Conservation (phyloP, 2,888 invertebrate genomes). For the Meandrusa payeni region DNA sequence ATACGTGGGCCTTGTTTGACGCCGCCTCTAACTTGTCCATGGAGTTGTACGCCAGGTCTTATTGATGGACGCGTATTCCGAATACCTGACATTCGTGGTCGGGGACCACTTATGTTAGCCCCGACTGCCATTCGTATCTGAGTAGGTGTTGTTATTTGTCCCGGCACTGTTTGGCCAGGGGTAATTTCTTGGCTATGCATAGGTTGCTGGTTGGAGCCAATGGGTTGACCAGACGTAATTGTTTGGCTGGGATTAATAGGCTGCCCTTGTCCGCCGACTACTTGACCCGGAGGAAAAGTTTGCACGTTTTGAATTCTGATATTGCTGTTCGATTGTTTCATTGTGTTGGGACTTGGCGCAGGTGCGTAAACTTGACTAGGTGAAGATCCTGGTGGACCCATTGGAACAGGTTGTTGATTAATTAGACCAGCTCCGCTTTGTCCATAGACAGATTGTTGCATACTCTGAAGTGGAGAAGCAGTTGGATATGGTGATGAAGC, state of each 20-base stretch:
- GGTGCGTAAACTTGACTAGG: constrained; percentile 48
- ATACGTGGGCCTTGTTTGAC: constrained; percentile 54
- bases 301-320: constrained; percentile 70
- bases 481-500: constrained; percentile 53
- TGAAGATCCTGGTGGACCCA: constrained; percentile 48
- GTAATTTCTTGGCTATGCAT: constrained; percentile 21
- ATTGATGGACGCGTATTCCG: constrained; percentile 58
- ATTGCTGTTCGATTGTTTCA: constrained; percentile 52
- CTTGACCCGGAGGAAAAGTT: constrained; percentile 61
- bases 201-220: constrained; percentile 29
- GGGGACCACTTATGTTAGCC: constrained; percentile 48
- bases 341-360: constrained; percentile 53
- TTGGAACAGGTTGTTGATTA: constrained; percentile 47
- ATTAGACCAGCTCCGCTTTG: constrained; percentile 42
- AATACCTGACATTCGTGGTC: constrained; percentile 56
- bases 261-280: constrained; percentile 42
- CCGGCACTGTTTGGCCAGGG: constrained; percentile 31
- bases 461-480: constrained; percentile 63
- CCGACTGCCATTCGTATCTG: constrained; percentile 64
- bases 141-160: constrained; percentile 54
- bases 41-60: constrained; percentile 66
- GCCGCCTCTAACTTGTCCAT: constrained; percentile 59
- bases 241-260: constrained; percentile 30
- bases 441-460: constrained; percentile 71
- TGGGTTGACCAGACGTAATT: constrained; percentile 41